Percentiles rank a stretch among this genome's conserved stretches.
Evolutionary conservation across 2,888 invertebrate genomes (phyloP).

Genomic region (Sturmia bella): DNA sequence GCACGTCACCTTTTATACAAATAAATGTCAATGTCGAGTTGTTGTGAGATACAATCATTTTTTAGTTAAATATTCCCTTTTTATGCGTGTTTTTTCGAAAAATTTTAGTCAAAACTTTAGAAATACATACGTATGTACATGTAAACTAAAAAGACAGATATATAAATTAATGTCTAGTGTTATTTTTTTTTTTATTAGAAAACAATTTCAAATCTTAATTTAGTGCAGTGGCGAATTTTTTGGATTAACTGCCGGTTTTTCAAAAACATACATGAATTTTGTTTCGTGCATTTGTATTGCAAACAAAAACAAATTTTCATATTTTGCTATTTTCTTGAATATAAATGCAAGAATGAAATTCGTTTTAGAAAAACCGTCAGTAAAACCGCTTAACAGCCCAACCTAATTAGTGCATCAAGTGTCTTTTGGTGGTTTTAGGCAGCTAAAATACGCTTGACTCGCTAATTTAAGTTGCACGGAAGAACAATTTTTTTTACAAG

Average conservation of each 20-base stretch:
- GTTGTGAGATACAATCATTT: conserved; percentile 82
- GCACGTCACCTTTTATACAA: conserved; percentile 9
- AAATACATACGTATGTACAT: conserved; percentile 27
- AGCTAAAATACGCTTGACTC: too few relatives aligned
- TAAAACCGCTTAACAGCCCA: too few relatives aligned
- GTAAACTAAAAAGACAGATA: not conserved
- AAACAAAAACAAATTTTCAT: too few relatives aligned
- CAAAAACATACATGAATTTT: too few relatives aligned
- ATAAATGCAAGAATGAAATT: too few relatives aligned
- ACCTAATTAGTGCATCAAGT: too few relatives aligned
- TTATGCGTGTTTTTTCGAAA: conserved; percentile 56
- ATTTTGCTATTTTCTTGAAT: too few relatives aligned
- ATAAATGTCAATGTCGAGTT: conserved; percentile 73
- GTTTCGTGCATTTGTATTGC: too few relatives aligned
- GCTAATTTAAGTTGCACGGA: too few relatives aligned
- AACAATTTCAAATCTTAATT: conserved; percentile 34
- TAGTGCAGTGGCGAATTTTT: conserved; percentile 28
- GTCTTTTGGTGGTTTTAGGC: too few relatives aligned
- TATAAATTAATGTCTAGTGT: conserved; percentile 50
- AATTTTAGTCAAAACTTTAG: conserved; percentile 36
- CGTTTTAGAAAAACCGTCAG: too few relatives aligned
- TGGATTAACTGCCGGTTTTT: too few relatives aligned
- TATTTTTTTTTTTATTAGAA: conserved; percentile 11
- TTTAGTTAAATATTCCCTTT: conserved; percentile 51
- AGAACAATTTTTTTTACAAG: conserved; percentile 67